Evolutionary conservation across 2,888 invertebrate genomes (phyloP), one percentile per base, ranked within the genome.

Genomic region (Phytoseiulus persimilis): DNA sequence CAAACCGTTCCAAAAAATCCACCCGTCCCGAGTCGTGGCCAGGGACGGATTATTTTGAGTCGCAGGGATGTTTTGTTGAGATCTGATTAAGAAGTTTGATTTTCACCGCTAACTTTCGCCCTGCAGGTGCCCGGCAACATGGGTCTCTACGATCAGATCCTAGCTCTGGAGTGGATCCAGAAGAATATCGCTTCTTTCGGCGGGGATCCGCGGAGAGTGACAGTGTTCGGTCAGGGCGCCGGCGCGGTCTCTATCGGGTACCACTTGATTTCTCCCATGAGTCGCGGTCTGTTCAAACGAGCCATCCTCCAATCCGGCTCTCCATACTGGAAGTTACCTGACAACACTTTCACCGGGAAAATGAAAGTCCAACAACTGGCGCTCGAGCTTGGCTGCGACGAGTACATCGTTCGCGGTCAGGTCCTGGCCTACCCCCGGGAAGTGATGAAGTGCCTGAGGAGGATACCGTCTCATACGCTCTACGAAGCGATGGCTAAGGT

Each of bases 41-140:
- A n/a, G n/a, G n/a, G n/a, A n/a, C n/a, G n/a, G n/a, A n/a, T n/a
- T n/a, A n/a, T n/a, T n/a, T n/a, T n/a, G n/a, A 14, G 46, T 46
- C 46, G 46, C 14, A 46, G 46, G 46, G 9, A 46, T 6, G 46
- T 46, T 46, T 6, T 6, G 46, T 46, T 46, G 46, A 46, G 14
- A 14, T 46, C 46, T 14, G 9, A 46, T n/a, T n/a, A n/a, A n/a
- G n/a, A n/a, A n/a, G n/a, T n/a, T n/a, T n/a, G n/a, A n/a, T n/a
- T n/a, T n/a, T n/a, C n/a, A n/a, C n/a, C n/a, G n/a, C n/a, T n/a
- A n/a, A n/a, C n/a, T n/a, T n/a, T n/a, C n/a, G n/a, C n/a, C n/a
- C n/a, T 87, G 23, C 87, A 94, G 91, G 94, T 95, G 0, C 93
- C 95, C 0, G 95, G 95, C 31, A 95, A 95, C 92, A 94, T 94